Percentiles rank a stretch among this genome's conserved stretches.
Evolutionary conservation across 64 coral and sea anemone genomes (phyloP).

Genomic region (Pocillopora damicornis): DNA sequence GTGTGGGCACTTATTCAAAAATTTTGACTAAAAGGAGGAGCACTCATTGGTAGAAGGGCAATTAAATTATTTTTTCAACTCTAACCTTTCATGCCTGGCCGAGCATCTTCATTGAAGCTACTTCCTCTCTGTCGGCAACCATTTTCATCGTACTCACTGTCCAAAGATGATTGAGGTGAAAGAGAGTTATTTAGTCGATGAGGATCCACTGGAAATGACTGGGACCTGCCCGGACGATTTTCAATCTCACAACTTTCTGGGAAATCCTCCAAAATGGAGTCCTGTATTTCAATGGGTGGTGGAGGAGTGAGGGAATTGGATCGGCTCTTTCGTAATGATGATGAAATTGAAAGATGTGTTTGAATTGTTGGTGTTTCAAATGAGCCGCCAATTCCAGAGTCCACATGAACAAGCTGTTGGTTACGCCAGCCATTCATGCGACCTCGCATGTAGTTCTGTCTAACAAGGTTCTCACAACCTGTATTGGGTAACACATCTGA

Average conservation of each 20-base stretch:
- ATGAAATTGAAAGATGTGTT: constrained; percentile 33
- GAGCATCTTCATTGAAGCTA: constrained; percentile 82
- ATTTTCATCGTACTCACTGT: constrained; percentile 90
- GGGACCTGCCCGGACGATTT: constrained; percentile 94
- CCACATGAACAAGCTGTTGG: constrained; percentile 74
- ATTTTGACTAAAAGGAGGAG: too few species aligned
- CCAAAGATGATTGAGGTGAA: constrained; percentile 92
- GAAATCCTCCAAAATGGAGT: constrained; percentile 64
- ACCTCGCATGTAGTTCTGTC: constrained; percentile 67
- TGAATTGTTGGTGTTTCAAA: constrained; percentile 50
- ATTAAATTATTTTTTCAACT: neutral
- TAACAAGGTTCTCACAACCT: constrained; percentile 72
- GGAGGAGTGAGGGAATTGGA: constrained; percentile 87
- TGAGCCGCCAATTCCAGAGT: constrained; percentile 81
- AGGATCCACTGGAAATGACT: constrained; percentile 98
- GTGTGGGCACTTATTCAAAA: too few species aligned
- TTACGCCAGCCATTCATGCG: constrained; percentile 80
- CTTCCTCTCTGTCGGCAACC: constrained; percentile 36
- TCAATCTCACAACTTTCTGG: constrained; percentile 70
- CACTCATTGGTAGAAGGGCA: too few species aligned
- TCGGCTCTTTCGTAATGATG: constrained; percentile 51
- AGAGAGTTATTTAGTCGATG: constrained; percentile 75
- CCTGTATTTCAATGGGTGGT: constrained; percentile 64
- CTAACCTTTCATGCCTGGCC: constrained; percentile 97
- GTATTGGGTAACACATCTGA: constrained; percentile 65